Evolutionary conservation across 2,888 invertebrate species (phyloP).

Genomic region (Agriotes lineatus): DNA sequence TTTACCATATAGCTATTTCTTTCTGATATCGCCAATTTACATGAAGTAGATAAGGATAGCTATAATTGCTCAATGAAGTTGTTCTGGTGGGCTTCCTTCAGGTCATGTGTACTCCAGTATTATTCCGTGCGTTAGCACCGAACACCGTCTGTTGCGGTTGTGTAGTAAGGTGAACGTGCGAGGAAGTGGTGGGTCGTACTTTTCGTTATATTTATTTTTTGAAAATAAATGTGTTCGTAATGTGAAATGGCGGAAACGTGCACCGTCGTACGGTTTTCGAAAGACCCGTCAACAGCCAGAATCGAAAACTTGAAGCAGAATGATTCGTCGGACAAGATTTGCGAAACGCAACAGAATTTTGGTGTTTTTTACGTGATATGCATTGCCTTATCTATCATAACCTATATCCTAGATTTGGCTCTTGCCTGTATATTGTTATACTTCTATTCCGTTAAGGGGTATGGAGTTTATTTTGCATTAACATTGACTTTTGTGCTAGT

Average conservation of each 20-base stretch:
- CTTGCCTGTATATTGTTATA: slow-evolving; percentile 64
- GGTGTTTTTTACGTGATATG: slow-evolving; percentile 64
- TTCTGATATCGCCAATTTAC: neutral
- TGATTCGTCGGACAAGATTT: slow-evolving; percentile 59
- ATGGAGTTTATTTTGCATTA: slow-evolving; percentile 66
- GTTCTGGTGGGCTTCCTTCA: slow-evolving; percentile 14
- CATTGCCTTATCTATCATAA: slow-evolving; percentile 65
- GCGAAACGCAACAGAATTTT: slow-evolving; percentile 59
- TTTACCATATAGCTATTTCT: neutral
- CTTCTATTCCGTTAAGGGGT: slow-evolving; percentile 62
- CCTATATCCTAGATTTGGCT: slow-evolving; percentile 65
- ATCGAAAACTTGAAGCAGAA: slow-evolving; percentile 63
- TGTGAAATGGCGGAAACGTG: slow-evolving; percentile 64
- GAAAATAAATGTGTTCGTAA: slow-evolving; percentile 11
- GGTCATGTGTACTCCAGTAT: slow-evolving; percentile 33
- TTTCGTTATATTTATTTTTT: too few species aligned
- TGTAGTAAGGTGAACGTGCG: neutral
- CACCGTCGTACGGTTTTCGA: slow-evolving; percentile 65
- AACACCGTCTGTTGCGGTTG: slow-evolving; percentile 1
- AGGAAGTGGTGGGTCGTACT: neutral
- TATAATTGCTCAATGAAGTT: neutral
- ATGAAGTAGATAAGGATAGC: neutral
- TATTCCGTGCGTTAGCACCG: slow-evolving; percentile 30
- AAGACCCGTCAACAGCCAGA: slow-evolving; percentile 62
- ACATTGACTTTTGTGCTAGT: slow-evolving; percentile 68